phyloP scores from a whole-genome alignment of 2,797 vertebrate genomes.

The Holocentrus rufus region DNA sequence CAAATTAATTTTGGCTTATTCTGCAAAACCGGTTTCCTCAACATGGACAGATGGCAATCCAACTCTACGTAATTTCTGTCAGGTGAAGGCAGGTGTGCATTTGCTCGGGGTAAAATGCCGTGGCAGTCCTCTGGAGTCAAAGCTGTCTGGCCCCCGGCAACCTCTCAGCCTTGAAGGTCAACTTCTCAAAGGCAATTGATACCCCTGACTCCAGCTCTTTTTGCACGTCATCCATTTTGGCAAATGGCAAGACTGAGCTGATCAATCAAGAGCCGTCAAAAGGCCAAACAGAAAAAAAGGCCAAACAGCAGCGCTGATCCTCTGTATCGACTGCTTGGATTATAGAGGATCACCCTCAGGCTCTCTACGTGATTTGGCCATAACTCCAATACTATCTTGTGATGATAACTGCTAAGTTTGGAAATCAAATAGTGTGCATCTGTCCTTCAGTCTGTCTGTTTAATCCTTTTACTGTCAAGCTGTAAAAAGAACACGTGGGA shows the following conservation, averaged over 20 bases:
- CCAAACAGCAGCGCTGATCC: constrained; percentile 53
- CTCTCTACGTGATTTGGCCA: constrained; percentile 58
- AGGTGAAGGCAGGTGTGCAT: constrained; percentile 32
- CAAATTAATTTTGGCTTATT: not conserved
- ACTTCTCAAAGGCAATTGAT: constrained; percentile 71
- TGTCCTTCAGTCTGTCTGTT: constrained; percentile 7
- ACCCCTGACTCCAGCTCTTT: constrained; percentile 74
- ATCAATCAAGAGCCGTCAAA: constrained; percentile 80
- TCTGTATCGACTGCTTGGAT: constrained; percentile 70
- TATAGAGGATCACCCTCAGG: constrained; percentile 57
- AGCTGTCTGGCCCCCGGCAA: constrained; percentile 61
- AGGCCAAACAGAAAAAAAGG: constrained; percentile 67
- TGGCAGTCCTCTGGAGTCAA: constrained; percentile 45
- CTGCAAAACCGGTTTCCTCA: not conserved
- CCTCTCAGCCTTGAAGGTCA: constrained; percentile 75
- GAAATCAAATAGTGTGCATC: constrained; percentile 22
- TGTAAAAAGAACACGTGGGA: not conserved
- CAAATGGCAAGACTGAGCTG: constrained; percentile 73
- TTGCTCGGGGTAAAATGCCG: constrained; percentile 45
- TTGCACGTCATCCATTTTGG: constrained; percentile 73
- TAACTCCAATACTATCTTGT: constrained; percentile 48
- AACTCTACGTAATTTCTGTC: constrained; percentile 32
- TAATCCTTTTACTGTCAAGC: not conserved
- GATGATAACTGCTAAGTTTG: constrained; percentile 41
- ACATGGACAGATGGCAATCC: constrained; percentile 41